Conservation (phyloP, 2,797 vertebrate genomes). For the Myotis myotis region DNA sequence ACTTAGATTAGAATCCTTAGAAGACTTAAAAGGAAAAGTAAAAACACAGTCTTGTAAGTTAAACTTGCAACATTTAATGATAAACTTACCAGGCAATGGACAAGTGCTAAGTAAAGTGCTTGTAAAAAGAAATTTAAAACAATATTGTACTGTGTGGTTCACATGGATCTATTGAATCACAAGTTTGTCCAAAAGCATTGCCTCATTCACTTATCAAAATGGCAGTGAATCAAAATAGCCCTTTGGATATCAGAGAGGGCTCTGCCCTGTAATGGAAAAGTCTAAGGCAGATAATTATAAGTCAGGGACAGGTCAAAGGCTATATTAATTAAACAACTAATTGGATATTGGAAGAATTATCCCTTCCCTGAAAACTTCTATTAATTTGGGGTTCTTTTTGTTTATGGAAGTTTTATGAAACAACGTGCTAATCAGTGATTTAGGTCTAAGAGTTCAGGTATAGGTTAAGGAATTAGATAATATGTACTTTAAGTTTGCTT, state of each 20-base stretch:
- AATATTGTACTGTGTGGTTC: neutral
- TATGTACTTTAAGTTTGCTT: neutral
- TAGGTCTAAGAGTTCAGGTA: neutral
- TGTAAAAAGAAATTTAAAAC: too few species aligned
- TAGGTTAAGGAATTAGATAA: neutral
- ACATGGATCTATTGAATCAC: rapidly evolving
- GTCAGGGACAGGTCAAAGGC: neutral
- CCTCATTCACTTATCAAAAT: neutral
- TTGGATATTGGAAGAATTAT: neutral
- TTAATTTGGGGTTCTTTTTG: neutral
- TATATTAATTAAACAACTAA: neutral
- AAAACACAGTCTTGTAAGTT: neutral
- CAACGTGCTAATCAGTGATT: neutral
- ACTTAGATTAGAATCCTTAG: neutral
- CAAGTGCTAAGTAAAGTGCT: rapidly evolving
- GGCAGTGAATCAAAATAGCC: too few species aligned
- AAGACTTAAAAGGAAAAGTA: neutral
- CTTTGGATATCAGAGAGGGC: neutral
- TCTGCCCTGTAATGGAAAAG: neutral
- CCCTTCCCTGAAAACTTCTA: neutral
- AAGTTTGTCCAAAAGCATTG: neutral
- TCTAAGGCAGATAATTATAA: neutral
- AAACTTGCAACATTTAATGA: neutral
- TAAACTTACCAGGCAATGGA: neutral
- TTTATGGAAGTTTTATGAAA: neutral